Conservation (phyloP, 2,888 invertebrate genomes). For the Sepioteuthis lessoniana region DNA sequence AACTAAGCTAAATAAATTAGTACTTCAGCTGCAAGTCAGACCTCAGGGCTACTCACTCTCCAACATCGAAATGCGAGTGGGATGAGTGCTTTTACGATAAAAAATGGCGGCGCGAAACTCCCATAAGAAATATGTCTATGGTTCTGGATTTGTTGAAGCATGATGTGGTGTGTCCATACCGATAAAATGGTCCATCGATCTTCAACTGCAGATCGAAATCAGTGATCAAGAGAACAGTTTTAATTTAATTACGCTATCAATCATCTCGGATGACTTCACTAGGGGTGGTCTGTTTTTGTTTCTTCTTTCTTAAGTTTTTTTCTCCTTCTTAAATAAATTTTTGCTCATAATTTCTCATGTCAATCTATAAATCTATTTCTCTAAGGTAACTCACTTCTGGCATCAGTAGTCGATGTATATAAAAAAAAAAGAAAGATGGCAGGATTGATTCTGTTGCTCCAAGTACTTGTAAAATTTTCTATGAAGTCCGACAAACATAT, state of each 20-base stretch:
- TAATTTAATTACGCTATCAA: not conserved
- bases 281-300: not conserved
- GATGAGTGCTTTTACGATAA: not conserved
- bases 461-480: too few species aligned
- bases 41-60: too few species aligned
- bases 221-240: not conserved
- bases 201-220: not conserved
- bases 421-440: too few species aligned
- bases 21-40: too few species aligned
- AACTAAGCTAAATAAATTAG: too few species aligned
- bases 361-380: too few species aligned
- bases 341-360: too few species aligned
- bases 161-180: not conserved
- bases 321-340: too few species aligned
- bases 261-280: not conserved
- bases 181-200: constrained; percentile 1
- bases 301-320: not conserved
- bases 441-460: too few species aligned
- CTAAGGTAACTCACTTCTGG: too few species aligned
- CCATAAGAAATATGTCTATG: not conserved
- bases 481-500: too few species aligned
- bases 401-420: too few species aligned
- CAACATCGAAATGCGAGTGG: not conserved
- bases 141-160: not conserved
- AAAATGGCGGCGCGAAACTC: not conserved